Base-by-base conservation (phyloP, 2,113 vertebrate species). In the Perccottus glenii region DNA sequence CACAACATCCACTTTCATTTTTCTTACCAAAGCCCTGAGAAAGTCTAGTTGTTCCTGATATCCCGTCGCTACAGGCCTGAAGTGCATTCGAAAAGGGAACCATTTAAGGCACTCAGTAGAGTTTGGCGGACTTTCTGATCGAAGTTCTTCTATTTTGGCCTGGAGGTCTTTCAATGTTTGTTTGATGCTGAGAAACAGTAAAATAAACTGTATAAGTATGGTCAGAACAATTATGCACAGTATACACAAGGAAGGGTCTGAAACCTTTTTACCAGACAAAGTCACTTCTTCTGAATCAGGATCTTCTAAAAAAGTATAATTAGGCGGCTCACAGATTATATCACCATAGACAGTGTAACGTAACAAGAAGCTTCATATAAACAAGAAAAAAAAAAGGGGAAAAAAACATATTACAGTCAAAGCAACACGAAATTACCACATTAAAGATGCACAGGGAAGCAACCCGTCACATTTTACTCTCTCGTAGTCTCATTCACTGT, bases 1-100 rank as follows among this genome's bases (percentile, higher is more conserved):
- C 19, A 27, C 12, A 49, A 46, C 11, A 62, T 59, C 46, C 11
- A 48, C 15, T 51, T 62, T 44, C 11, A 48, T 15, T 48, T 57
- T 16, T 53, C 64, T 95, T 95, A 98, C 97, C 97, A 98, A 55
- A 49, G 93, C 92, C 90, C 80, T 93, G 71, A 98, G 92, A 86
- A 99, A 98, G 60, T 92, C 91, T 84, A 94, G 87, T 72, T 97
- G 82, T 47, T 96, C 94, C 74, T 92, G 87, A 32, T 88, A 89
- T 43, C 90, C 87, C 8, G 93, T 88, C 53, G 92, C 86, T 59
- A 83, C 81, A 60, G 92, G 84, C 78, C 77, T 92, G 78, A 27
- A 85, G 60, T 90, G 89, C 61, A 57, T 83, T 83, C 86, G 93
- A 58, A 82, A 87, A 82, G 82, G 92, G 53, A 97, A 89, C 94